Evolutionary conservation across 2,113 vertebrate species (phyloP), one percentile per base, ranked within the genome.

Genomic region (Brienomyrus longianalis): DNA sequence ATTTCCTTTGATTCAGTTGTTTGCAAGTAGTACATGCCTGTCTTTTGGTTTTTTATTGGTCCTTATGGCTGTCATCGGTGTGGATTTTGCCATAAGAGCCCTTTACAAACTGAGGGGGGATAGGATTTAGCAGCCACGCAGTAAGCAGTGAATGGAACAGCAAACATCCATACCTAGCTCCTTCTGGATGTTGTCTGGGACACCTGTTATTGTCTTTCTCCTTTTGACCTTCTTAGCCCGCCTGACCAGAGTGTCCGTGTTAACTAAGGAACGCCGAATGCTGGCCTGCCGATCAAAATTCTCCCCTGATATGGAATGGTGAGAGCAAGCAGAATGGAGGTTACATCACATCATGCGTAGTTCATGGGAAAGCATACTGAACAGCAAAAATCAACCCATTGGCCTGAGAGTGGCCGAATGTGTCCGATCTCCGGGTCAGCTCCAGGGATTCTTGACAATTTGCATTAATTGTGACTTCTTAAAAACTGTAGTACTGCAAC

Each of bases 201-300:
- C 93, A 88, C 96, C 97, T 92, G 97, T 95, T 92, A 98, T 97
- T 89, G 97, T 98, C 95, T 97, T 97, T 96, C 97, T 96, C 95
- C 97, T 97, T 95, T 94, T 97, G 94, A 98, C 96, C 96, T 97
- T 97, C 91, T 97, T 97, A 91, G 97, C 96, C 92, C 96, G 96
- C 92, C 96, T 96, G 95, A 96, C 95, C 92, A 97, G 94, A 89
- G 97, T 98, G 94, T 99, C 98, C 88, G 94, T 94, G 94, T 97
- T 97, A 94, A 97, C 97, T 92, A 96, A 93, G 91, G 96, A 97
- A 94, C 96, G 97, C 92, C 97, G 96, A 93, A 98, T 97, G 96
- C 96, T 98, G 94, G 98, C 98, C 92, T 99, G 98, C 91, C 97
- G 98, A 95, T 99, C 98, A 93, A 99, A 99, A 95, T 96, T 98